A percentile compares a stretch with the other conserved stretches of the same genome.
These are phyloP conservation scores for Ctenopoma multispine DNA, from an alignment of 2,797 vertebrate genomes.

Conservation along the genomic window DNA sequence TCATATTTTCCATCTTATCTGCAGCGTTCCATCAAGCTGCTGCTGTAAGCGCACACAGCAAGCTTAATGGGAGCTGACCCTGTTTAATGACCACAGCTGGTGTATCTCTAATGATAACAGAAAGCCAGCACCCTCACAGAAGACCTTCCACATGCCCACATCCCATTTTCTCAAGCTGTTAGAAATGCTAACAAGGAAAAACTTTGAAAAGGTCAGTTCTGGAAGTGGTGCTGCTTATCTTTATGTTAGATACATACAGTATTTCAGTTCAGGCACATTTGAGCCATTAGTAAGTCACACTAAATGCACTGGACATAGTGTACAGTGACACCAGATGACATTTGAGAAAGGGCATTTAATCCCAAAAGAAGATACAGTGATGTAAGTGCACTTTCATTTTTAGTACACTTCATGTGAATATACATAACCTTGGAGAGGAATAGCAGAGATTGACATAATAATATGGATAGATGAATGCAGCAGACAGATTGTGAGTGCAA, in stretches of 20 bases:
- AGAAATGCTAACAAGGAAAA: constrained; percentile 51
- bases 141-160: constrained; percentile 21
- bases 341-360: constrained; percentile 58
- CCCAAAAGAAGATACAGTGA: constrained; percentile 44
- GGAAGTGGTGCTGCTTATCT: constrained; percentile 27
- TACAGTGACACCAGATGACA: constrained; percentile 23
- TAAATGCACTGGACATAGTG: constrained; percentile 26
- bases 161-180: constrained; percentile 42
- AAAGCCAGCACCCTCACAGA: constrained; percentile 36
- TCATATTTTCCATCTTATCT: constrained; percentile 57
- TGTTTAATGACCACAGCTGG: constrained; percentile 57
- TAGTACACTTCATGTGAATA: constrained; percentile 53
- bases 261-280: constrained; percentile 28
- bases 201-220: constrained; percentile 62
- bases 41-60: constrained; percentile 61
- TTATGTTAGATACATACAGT: constrained; percentile 9
- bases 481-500: constrained; percentile 12
- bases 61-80: constrained; percentile 53
- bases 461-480: constrained; percentile 3
- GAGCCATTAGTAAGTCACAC: constrained; percentile 19
- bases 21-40: constrained; percentile 40
- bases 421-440: constrained; percentile 44
- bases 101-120: constrained; percentile 27
- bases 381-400: constrained; percentile 65
- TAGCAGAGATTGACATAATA: constrained; percentile 22